Evolutionary conservation across 2,888 invertebrate genomes (phyloP).

Genomic region (Podotricha telesiphe): DNA sequence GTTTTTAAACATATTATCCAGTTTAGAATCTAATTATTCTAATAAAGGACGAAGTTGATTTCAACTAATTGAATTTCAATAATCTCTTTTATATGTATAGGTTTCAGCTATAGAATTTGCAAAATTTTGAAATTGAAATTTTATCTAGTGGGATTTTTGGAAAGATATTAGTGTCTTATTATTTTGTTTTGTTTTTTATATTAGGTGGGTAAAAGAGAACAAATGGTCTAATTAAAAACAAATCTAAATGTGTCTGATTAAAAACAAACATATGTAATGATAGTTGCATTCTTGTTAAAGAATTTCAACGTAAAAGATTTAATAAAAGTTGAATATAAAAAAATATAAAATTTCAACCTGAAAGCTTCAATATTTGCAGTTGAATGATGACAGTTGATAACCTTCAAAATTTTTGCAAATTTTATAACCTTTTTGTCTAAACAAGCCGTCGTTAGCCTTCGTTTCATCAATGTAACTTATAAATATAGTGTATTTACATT

Average conservation of each 20-base stretch:
- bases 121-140: too few relatives aligned
- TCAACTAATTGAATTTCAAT: conserved; percentile 7
- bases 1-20: not conserved
- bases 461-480: conserved; percentile 23
- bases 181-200: not conserved
- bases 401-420: not conserved
- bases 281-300: too few relatives aligned
- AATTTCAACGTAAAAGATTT: too few relatives aligned
- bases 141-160: too few relatives aligned
- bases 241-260: too few relatives aligned
- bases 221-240: too few relatives aligned
- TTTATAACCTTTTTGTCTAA: conserved; percentile 10
- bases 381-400: not conserved
- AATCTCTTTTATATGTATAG: not conserved
- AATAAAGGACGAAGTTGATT: conserved; percentile 9
- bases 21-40: conserved; percentile 8
- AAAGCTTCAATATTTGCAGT: not conserved
- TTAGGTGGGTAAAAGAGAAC: too few relatives aligned
- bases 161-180: not conserved
- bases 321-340: not conserved
- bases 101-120: conserved; percentile 1
- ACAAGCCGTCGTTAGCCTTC: conserved; percentile 26
- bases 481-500: conserved; percentile 12
- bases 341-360: not conserved
- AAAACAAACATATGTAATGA: too few relatives aligned